Percentiles rank a stretch among this genome's conserved stretches.
phyloP scores from a whole-genome alignment of 2,113 vertebrate species.

The Phalacrocorax brasilianus region DNA sequence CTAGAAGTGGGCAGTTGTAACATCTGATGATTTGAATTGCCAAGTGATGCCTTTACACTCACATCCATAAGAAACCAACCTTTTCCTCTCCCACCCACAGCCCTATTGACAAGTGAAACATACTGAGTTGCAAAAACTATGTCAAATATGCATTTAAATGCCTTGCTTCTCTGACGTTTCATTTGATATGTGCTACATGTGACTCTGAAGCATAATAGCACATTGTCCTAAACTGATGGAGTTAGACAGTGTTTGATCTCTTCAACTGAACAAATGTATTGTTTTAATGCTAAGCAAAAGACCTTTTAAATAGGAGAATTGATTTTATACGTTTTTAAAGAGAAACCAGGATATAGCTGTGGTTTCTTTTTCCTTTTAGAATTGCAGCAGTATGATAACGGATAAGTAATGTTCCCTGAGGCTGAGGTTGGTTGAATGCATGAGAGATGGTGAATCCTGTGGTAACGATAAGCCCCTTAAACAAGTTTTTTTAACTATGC shows the following conservation, averaged over 20 bases:
- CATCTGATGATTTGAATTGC: background rate
- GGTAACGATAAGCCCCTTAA: background rate
- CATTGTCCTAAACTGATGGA: constrained; percentile 33
- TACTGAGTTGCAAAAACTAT: constrained; percentile 36
- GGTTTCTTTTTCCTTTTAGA: background rate
- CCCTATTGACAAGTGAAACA: constrained; percentile 31
- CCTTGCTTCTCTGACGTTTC: constrained; percentile 25
- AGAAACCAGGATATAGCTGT: background rate
- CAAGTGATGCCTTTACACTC: background rate
- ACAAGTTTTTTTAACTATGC: background rate
- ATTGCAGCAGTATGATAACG: background rate
- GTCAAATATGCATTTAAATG: constrained; percentile 67
- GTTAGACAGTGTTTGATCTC: constrained; percentile 44
- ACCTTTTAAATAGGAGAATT: background rate
- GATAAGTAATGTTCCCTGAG: background rate
- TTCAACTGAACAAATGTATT: constrained; percentile 33
- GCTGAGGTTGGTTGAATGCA: background rate
- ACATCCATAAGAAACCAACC: constrained; percentile 24
- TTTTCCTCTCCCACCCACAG: constrained; percentile 44
- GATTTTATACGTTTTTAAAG: background rate
- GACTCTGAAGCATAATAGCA: constrained; percentile 58
- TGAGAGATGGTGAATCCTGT: background rate
- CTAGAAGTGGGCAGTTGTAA: background rate
- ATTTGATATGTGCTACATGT: constrained; percentile 35
- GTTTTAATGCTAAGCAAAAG: background rate